Evolutionary conservation across 2,888 invertebrate genomes (phyloP).

Genomic region (Epistrophe eligans): DNA sequence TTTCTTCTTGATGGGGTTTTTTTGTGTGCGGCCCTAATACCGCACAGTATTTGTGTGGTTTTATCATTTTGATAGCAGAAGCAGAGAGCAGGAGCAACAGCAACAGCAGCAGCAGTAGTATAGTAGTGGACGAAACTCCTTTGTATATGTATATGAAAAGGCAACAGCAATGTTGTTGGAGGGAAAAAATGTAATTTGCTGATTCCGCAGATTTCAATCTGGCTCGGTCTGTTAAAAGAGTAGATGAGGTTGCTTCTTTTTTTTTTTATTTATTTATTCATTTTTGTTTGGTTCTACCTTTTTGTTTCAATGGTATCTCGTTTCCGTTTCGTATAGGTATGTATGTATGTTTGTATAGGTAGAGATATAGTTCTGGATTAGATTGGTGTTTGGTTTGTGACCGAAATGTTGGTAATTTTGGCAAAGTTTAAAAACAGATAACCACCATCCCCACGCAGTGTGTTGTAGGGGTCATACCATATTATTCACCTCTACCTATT

Average conservation of each 20-base stretch:
- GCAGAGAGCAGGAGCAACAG: not conserved
- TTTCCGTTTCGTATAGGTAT: not conserved
- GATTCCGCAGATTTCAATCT: slow-evolving; percentile 69
- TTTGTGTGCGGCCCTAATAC: slow-evolving; percentile 26
- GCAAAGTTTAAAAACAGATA: slow-evolving; percentile 16
- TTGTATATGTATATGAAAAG: slow-evolving; percentile 15
- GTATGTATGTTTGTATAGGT: not conserved
- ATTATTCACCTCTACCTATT: not conserved
- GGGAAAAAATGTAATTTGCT: slow-evolving; percentile 66
- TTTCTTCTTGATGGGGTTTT: slow-evolving; percentile 28
- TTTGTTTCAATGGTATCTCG: slow-evolving; percentile 28
- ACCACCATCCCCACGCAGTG: not conserved
- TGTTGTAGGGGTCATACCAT: slow-evolving; percentile 15
- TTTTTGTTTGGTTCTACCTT: slow-evolving; percentile 33
- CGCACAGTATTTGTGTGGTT: slow-evolving; percentile 55
- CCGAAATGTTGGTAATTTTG: slow-evolving; percentile 39
- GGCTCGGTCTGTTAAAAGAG: slow-evolving; percentile 46
- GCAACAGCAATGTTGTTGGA: slow-evolving; percentile 37
- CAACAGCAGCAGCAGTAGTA: slow-evolving; percentile 4
- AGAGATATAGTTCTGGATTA: slow-evolving; percentile 35
- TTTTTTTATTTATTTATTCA: too few relatives aligned
- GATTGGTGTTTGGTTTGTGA: slow-evolving; percentile 52
- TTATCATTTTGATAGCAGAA: slow-evolving; percentile 62
- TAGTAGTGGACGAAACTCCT: slow-evolving; percentile 47
- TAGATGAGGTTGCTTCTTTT: slow-evolving; percentile 50